Base-by-base conservation (phyloP, 2,797 vertebrate species). In the Lacerta agilis region DNA sequence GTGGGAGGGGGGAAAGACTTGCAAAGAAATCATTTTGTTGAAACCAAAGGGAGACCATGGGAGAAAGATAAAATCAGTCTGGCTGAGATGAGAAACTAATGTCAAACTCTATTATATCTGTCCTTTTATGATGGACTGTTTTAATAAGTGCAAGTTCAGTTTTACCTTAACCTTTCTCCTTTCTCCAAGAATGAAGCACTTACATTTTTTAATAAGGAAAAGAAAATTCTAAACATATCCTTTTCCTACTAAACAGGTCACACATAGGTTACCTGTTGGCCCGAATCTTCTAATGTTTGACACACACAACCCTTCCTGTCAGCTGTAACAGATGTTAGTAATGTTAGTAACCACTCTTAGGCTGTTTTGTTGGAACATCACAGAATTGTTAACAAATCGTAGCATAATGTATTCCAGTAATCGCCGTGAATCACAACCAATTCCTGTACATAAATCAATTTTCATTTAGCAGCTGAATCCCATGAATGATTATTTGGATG, bases 81-180 rank as follows among this genome's bases (percentile, higher is more conserved):
- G 20, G 41, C 9, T 67, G 79, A 64, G 80, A 41, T 49, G 41
- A 87, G 58, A 82, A 82, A 4, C 38, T 33, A 33, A 78, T 78
- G 36, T 4, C 72, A 61, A 38, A 80, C 8, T n/a, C 43, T 43
- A 13, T 43, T 64, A 36, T 29, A 66, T 67, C 66, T 29, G n/a
- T 66, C 5, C 17, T 45, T 86, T 82, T 9, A 66, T 82, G 71
- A 82, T 76, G 66, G 79, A 82, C n/a, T 75, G 23, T 76, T 66
- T 87, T 82, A 76, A 87, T 82, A 82, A 76, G 4, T 66, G 41
- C 36, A 81, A 5, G 11, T 76, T 67, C 79, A 81, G 18, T 75
- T 81, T 80, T 73, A 75, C 2, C 13, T 36, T 49, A 61, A 67
- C 41, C 41, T 25, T 66, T 79, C 75, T 76, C 38, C 61, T 67